Conservation (phyloP, 2,888 invertebrate species). For the Clusia tigrina region DNA sequence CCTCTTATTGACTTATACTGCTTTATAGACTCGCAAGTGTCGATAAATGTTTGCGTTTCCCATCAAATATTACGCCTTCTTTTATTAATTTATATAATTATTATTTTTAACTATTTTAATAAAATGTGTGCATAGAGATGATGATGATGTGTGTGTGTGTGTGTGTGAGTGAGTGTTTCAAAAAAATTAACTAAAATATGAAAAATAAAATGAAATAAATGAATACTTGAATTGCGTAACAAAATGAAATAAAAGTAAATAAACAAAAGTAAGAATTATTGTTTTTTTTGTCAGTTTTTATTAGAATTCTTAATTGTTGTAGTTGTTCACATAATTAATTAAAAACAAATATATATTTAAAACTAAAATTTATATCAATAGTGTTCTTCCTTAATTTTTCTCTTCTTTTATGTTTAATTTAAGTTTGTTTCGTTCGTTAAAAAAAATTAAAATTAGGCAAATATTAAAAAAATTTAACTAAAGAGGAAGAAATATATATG, state of each 20-base stretch:
- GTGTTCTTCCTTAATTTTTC: not conserved
- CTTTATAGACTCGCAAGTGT: no score
- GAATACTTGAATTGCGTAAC: no score
- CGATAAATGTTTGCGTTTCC: no score
- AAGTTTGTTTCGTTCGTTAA: constrained; percentile 18
- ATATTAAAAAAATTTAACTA: constrained; percentile 6
- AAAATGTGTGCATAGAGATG: no score
- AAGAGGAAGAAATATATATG: not conserved
- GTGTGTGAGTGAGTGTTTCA: not conserved
- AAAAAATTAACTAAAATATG: not conserved
- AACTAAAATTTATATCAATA: constrained; percentile 10
- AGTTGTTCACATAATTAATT: not conserved
- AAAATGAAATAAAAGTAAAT: constrained; percentile 7
- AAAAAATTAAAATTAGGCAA: constrained; percentile 10
- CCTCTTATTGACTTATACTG: not conserved
- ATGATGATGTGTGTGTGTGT: no score
- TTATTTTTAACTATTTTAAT: no score
- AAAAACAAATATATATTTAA: not conserved
- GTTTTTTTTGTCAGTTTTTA: not conserved
- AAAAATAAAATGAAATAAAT: not conserved
- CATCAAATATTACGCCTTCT: no score
- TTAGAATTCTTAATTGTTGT: constrained; percentile 3
- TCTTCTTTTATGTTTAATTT: constrained; percentile 8
- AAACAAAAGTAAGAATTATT: not conserved
- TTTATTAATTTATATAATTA: no score